Evolutionary conservation across 2,113 vertebrate genomes (phyloP).

Genomic region (Struthio camelus): DNA sequence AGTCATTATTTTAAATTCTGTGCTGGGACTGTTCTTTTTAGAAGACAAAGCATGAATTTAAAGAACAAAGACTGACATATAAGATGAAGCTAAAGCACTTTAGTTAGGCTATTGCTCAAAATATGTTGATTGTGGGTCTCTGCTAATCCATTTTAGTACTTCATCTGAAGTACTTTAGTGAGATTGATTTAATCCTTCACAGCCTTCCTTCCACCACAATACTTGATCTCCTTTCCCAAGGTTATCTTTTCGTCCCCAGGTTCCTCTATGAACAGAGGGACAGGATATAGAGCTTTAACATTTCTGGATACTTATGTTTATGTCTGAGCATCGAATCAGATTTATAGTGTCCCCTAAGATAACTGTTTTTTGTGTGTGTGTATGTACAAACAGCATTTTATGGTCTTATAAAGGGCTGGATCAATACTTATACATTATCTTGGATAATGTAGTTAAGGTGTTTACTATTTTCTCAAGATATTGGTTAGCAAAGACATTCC

Average conservation of each 20-base stretch:
- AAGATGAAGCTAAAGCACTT: neutral
- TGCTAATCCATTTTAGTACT: neutral
- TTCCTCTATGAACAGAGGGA: neutral
- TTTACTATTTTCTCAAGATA: neutral
- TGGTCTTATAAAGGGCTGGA: neutral
- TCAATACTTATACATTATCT: neutral
- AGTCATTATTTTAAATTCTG: neutral
- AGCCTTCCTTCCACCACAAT: neutral
- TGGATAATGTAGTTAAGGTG: neutral
- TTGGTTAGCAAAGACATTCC: neutral
- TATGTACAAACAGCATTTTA: neutral
- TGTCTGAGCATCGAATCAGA: neutral
- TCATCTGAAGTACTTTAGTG: neutral
- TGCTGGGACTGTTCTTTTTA: neutral
- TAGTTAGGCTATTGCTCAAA: neutral
- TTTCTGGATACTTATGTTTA: neutral
- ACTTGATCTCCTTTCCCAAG: neutral
- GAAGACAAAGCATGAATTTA: neutral
- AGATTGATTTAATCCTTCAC: neutral
- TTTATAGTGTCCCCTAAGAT: neutral
- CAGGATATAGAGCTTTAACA: neutral
- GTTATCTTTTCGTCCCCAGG: neutral
- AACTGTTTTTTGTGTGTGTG: neutral
- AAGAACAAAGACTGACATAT: neutral
- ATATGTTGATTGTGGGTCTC: neutral